Evolutionary conservation across 2,888 invertebrate genomes (phyloP).

Genomic region (Epinotia bilunana): DNA sequence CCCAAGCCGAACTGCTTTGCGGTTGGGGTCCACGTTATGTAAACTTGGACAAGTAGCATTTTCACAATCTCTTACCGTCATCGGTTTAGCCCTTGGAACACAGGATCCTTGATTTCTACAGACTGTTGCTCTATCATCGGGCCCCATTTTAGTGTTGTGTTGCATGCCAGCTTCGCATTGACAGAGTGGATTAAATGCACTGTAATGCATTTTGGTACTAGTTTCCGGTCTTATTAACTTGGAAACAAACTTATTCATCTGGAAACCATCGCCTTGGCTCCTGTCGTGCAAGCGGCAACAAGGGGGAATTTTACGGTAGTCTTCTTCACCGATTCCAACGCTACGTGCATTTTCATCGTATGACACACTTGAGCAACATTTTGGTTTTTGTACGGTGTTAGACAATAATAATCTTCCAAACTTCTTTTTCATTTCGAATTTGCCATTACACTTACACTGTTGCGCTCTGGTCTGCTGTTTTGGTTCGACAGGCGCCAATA

Average conservation of each 20-base stretch:
- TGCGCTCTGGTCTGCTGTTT: background rate
- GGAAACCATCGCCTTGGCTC: background rate
- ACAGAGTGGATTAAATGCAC: background rate
- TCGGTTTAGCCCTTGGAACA: slow-evolving; percentile 7
- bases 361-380: background rate
- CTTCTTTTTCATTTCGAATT: background rate
- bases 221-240: slow-evolving; percentile 7
- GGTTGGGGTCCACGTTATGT: background rate
- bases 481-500: background rate
- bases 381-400: background rate
- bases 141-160: background rate
- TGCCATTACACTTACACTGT: background rate
- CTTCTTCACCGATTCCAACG: slow-evolving; percentile 19
- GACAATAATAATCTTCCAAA: slow-evolving; percentile 23
- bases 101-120: slow-evolving; percentile 19
- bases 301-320: slow-evolving; percentile 18
- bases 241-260: slow-evolving; percentile 2
- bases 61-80: slow-evolving; percentile 16
- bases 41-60: background rate
- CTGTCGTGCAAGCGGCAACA: no score
- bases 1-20: slow-evolving; percentile 14
- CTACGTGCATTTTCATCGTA: slow-evolving; percentile 1
- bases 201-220: background rate
- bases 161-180: slow-evolving; percentile 17
- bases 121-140: background rate